Evolutionary conservation across 2,888 invertebrate species (phyloP).

Genomic region (Dasypolia templi): DNA sequence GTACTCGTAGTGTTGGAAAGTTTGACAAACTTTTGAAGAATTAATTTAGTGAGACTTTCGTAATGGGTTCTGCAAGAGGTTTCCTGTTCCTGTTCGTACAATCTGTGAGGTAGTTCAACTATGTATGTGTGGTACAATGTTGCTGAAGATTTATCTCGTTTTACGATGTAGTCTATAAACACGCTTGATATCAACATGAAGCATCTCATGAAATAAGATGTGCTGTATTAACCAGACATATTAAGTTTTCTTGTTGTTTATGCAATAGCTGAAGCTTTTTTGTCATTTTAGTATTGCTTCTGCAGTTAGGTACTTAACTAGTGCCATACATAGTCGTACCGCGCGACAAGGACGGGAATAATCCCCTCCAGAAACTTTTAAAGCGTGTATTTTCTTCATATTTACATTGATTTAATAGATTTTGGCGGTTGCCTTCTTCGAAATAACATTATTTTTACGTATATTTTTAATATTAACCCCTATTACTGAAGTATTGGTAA

Average conservation of each 20-base stretch:
- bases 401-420: too few relatives aligned
- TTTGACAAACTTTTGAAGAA: conserved; percentile 60
- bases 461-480: too few relatives aligned
- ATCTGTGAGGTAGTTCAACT: conserved; percentile 26
- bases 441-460: too few relatives aligned
- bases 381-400: too few relatives aligned
- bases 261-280: background rate
- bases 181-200: conserved; percentile 12
- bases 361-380: too few relatives aligned
- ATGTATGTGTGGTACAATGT: conserved; percentile 28
- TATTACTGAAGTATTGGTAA: background rate
- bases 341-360: too few relatives aligned
- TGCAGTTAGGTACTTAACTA: too few relatives aligned
- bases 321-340: too few relatives aligned
- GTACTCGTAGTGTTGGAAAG: conserved; percentile 59
- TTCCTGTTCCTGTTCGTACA: conserved; percentile 30
- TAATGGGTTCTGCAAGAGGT: conserved; percentile 48
- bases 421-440: too few relatives aligned
- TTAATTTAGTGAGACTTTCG: conserved; percentile 45
- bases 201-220: background rate
- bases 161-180: conserved; percentile 48
- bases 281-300: background rate
- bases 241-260: background rate
- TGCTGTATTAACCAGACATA: background rate
- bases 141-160: conserved; percentile 32